Evolutionary conservation across 1,140 invertebrate species (phyloP).

Genomic region (Globodera ellingtonae): DNA sequence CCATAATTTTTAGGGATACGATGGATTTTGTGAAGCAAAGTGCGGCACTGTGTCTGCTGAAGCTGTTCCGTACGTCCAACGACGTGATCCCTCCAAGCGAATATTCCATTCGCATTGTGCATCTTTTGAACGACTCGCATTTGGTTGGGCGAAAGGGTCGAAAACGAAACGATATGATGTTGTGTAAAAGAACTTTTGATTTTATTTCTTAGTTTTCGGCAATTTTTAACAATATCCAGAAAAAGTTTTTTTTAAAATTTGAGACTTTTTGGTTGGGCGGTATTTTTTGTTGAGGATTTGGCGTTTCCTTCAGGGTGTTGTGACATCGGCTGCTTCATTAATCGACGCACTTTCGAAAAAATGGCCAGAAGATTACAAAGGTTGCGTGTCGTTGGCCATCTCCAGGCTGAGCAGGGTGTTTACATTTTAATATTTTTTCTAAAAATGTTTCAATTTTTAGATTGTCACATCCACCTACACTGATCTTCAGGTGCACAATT

Average conservation of each 20-base stretch:
- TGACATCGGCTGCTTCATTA: slow-evolving; percentile 94
- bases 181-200: too few species aligned
- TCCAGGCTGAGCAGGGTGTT: slow-evolving; percentile 85
- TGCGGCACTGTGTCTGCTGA: slow-evolving; percentile 90
- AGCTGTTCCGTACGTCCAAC: slow-evolving; percentile 86
- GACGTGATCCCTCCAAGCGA: slow-evolving; percentile 93
- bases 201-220: too few species aligned
- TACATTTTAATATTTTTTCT: slow-evolving; percentile 3
- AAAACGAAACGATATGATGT: too few species aligned
- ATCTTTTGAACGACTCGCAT: slow-evolving; percentile 97
- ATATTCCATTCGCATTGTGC: slow-evolving; percentile 98
- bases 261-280: too few species aligned
- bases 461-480: slow-evolving; percentile 64
- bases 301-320: slow-evolving; percentile 71
- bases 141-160: slow-evolving; percentile 70
- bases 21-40: slow-evolving; percentile 99
- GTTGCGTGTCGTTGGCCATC: slow-evolving; percentile 94
- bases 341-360: slow-evolving; percentile 97
- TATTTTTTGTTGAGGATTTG: background rate
- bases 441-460: slow-evolving; percentile 30
- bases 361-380: slow-evolving; percentile 98
- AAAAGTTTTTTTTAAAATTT: too few species aligned
- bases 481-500: slow-evolving; percentile 41
- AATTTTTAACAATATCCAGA: too few species aligned
- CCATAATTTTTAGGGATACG: slow-evolving; percentile 78